phyloP scores from a whole-genome alignment of 1,140 invertebrate genomes.

The Drosophila tani region DNA sequence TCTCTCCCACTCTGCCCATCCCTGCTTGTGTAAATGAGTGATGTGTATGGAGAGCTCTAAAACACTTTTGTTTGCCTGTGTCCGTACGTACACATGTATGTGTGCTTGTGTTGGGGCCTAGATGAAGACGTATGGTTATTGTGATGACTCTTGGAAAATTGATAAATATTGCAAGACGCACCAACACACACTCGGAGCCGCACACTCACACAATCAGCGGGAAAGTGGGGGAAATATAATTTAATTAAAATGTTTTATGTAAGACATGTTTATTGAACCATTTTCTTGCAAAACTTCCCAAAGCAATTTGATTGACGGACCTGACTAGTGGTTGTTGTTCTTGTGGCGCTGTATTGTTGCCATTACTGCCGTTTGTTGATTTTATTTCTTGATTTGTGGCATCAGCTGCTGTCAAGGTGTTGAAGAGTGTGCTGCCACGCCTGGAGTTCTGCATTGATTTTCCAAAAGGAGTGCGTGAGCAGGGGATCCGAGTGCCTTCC shows the following conservation, averaged over 20 bases:
- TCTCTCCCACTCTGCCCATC: constrained; percentile 2
- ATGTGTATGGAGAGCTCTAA: constrained; percentile 77
- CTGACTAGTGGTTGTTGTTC: constrained; percentile 20
- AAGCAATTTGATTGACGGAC: constrained; percentile 77
- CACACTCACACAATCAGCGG: neutral
- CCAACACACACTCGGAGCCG: constrained; percentile 15
- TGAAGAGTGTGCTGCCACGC: constrained; percentile 43
- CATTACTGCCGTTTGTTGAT: constrained; percentile 39
- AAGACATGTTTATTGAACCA: constrained; percentile 83
- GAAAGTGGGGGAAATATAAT: constrained; percentile 66
- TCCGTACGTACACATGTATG: constrained; percentile 6
- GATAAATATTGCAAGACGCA: constrained; percentile 73
- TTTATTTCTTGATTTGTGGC: constrained; percentile 72
- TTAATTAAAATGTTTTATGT: constrained; percentile 83
- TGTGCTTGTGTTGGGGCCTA: constrained; percentile 51
- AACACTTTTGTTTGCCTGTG: constrained; percentile 76
- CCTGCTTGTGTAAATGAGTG: constrained; percentile 69
- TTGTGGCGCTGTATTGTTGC: neutral
- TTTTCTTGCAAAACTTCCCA: constrained; percentile 68
- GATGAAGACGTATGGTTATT: constrained; percentile 82
- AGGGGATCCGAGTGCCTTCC: constrained; percentile 2
- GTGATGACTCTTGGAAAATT: constrained; percentile 78
- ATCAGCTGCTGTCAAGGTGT: constrained; percentile 76
- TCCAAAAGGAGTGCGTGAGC: constrained; percentile 12
- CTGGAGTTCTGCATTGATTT: constrained; percentile 39